Conservation (phyloP, 2,888 invertebrate species). For the Hemicrepidius hirtus region DNA sequence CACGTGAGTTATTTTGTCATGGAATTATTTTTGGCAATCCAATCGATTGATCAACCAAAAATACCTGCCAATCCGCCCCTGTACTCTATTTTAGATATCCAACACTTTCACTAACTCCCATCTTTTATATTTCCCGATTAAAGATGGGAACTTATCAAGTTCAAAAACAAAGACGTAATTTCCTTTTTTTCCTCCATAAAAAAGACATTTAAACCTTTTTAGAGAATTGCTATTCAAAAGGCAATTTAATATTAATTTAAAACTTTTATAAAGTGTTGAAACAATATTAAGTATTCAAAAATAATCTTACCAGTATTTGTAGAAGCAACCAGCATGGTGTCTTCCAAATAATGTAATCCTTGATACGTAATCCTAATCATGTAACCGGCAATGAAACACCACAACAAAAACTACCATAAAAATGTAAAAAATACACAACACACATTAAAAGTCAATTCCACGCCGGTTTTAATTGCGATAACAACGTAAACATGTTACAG, state of each 20-base stretch:
- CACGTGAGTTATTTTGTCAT: no score
- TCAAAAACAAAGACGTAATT: neutral
- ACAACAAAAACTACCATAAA: constrained; percentile 3
- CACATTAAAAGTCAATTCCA: neutral
- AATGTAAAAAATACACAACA: constrained; percentile 1
- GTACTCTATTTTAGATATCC: no score
- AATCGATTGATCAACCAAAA: no score
- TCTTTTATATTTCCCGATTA: no score
- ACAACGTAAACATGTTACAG: neutral
- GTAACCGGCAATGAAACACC: constrained; percentile 26
- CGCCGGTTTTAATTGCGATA: neutral
- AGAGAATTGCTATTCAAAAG: neutral
- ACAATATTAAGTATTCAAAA: no score
- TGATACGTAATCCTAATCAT: constrained; percentile 47
- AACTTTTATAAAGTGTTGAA: neutral
- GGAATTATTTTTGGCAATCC: no score
- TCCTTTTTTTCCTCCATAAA: neutral
- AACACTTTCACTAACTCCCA: no score
- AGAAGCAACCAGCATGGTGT: constrained; percentile 45
- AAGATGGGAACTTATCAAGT: no score
- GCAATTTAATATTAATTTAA: neutral
- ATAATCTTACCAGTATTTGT: constrained; percentile 36
- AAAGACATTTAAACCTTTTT: neutral
- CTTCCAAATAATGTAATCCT: constrained; percentile 42
- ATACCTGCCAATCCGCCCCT: no score